Evolutionary conservation across 2,888 invertebrate genomes (phyloP), one percentile per base, ranked within the genome.

Genomic region (Tetragnatha montana): DNA sequence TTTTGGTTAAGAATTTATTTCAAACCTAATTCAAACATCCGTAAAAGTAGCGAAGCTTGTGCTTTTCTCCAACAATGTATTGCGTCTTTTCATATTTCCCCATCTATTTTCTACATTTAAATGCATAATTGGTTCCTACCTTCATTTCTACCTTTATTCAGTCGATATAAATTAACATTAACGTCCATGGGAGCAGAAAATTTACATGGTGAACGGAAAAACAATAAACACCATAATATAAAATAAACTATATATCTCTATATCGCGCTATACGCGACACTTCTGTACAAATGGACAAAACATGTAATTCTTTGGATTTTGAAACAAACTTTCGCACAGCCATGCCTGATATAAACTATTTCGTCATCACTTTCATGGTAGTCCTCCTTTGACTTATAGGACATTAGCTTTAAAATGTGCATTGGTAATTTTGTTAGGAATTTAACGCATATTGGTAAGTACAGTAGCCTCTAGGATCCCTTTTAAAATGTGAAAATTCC

Each of bases 221-320:
- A 71, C 12, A 17, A 35, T 71, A 88, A 82, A 87, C 76, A 78
- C 78, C 60, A 78, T 73, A 79, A 83, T 71, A 88, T 83, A 88
- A 88, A 83, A 82, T 83, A 83, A 88, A 73, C 83, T 83, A 78
- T 88, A 71, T 21, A 50, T 60, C 60, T 60, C 60, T 60, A 70
- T n/a, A 87, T 73, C 81, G 81, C 85, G 71, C 75, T 81, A 84
- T 80, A 49, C 76, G 80, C 84, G 75, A 75, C 70, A 84, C 81
- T 81, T 81, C 71, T 89, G 75, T 89, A 89, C 89, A 89, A 70
- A 76, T 70, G 81, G 79, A 89, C 85, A 85, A 85, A 85, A 89
- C 86, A 86, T 80, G 22, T 71, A 83, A 21, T 85, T 89, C 89
- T 89, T 89, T 89, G 89, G 89, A 81, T 73, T 84, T 75, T 86